These are phyloP conservation scores for Drosophila kikkawai DNA, from an alignment of 1,140 invertebrate genomes.

Conservation along the genomic window DNA sequence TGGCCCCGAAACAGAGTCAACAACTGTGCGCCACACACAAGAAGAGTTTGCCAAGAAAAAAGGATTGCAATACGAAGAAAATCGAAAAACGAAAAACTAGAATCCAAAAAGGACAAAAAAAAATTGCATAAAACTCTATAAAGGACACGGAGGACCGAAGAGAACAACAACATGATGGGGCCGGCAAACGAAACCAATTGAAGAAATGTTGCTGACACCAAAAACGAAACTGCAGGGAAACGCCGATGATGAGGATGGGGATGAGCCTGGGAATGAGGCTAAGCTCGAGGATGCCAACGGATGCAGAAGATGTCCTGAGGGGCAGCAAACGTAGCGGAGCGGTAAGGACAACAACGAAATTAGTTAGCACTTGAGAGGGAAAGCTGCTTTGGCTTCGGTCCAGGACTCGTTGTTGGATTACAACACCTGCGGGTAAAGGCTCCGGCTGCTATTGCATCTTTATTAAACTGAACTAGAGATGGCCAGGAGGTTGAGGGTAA, in stretches of 20 bases:
- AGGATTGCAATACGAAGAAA: constrained; percentile 38
- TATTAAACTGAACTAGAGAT: constrained; percentile 39
- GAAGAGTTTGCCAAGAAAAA: constrained; percentile 46
- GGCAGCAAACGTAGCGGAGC: not conserved
- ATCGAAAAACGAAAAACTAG: constrained; percentile 9
- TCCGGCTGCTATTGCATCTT: constrained; percentile 9
- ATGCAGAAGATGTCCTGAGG: constrained; percentile 7
- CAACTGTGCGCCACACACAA: constrained; percentile 64
- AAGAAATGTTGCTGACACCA: constrained; percentile 80
- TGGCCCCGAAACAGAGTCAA: constrained; percentile 72
- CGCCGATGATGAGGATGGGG: constrained; percentile 33
- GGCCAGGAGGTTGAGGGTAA: not conserved
- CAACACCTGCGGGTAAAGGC: constrained; percentile 75
- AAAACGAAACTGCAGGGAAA: constrained; percentile 72
- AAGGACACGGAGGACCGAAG: constrained; percentile 43
- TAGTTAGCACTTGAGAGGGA: constrained; percentile 77
- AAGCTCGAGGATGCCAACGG: constrained; percentile 42
- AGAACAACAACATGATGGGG: constrained; percentile 13
- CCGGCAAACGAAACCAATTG: constrained; percentile 74
- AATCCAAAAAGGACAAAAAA: not conserved
- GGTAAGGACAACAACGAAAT: constrained; percentile 70
- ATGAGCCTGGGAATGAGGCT: constrained; percentile 43
- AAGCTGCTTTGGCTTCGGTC: constrained; percentile 71
- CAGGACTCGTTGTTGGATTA: constrained; percentile 73
- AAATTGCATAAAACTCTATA: constrained; percentile 44